Percentiles rank a stretch among this genome's conserved stretches.
Conservation (phyloP, 2,797 vertebrate genomes). For the Taeniopygia guttata region DNA sequence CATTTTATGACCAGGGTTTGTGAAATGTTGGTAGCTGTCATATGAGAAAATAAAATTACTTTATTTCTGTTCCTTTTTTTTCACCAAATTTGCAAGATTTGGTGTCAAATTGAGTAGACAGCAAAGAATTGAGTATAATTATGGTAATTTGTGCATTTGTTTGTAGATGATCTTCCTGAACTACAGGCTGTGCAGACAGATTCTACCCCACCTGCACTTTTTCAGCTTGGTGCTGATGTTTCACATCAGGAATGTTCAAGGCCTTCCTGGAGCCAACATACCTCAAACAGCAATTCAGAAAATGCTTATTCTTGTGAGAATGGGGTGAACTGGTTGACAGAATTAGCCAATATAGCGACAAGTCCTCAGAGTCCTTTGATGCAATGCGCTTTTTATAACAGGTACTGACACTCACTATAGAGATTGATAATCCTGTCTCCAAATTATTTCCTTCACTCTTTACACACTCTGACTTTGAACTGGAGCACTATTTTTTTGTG, state of each 20-base stretch:
- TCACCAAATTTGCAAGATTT: background rate
- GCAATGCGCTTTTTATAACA: conserved; percentile 86
- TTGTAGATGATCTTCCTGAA: conserved; percentile 94
- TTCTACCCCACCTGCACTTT: conserved; percentile 84
- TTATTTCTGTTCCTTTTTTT: background rate
- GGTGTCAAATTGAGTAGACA: background rate
- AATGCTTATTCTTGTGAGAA: conserved; percentile 72
- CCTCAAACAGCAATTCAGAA: conserved; percentile 80
- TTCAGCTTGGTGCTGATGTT: conserved; percentile 87
- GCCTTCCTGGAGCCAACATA: conserved; percentile 78
- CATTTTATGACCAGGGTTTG: background rate
- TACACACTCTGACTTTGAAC: background rate
- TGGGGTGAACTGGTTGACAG: conserved; percentile 93
- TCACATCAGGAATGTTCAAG: conserved; percentile 90
- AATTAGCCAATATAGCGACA: conserved; percentile 96
- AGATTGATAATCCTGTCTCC: background rate
- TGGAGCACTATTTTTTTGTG: background rate
- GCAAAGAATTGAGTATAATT: background rate
- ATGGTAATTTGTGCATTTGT: conserved; percentile 22
- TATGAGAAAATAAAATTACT: background rate
- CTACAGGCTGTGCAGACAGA: conserved; percentile 95
- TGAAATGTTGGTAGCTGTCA: background rate
- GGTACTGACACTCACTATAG: conserved; percentile 45
- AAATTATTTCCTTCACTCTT: background rate
- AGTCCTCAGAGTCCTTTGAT: conserved; percentile 96